Base-by-base conservation (phyloP, 2,113 vertebrate genomes). In the Oplegnathus fasciatus region DNA sequence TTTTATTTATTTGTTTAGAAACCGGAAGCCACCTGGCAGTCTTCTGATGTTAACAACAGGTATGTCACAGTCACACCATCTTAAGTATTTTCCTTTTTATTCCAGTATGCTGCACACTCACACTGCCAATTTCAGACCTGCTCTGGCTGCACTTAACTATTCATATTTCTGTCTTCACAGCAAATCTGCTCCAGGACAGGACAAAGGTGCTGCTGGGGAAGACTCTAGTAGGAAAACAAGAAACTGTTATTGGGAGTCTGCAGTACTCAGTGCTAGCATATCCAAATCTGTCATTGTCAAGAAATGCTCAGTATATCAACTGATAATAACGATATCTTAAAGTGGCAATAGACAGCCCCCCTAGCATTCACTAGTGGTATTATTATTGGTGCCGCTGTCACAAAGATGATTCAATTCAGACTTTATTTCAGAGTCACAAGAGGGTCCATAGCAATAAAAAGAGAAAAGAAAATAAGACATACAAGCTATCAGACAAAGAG, bases 41-140 rank as follows among this genome's bases (percentile, higher is more conserved):
- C 55, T 10, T 9, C 60, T 68, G 83, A 85, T 22, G 28, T 30
- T 15, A 84, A 37, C 64, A 82, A 32, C 76, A 89, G 91, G 94
- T 94, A 14, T 70, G 90, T 82, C 18, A 37, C 37, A 44, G 1
- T 65, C 18, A 15, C 9, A 17, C 7, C 52, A n/a, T 28, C 54
- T 66, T 3, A 42, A 44, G 5, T 26, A 9, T 69, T 55, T 40
- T 34, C 2, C 4, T 50, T 80, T 40, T 48, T 2, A 34, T 52
- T 4, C 24, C 13, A 34, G 14, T 9, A 24, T 71, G 5, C 18
- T 55, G 4, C 32, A 46, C 22, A 6, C 1, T 57, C 26, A 37
- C 2, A 0, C 14, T 24, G 8, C 34, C 18, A 44, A 10, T 28
- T 22, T 73, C 4, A 20, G 28, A 78, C 26, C 24, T 32, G 34